Evolutionary conservation across 2,113 vertebrate species (phyloP).

Genomic region (Progne subis): DNA sequence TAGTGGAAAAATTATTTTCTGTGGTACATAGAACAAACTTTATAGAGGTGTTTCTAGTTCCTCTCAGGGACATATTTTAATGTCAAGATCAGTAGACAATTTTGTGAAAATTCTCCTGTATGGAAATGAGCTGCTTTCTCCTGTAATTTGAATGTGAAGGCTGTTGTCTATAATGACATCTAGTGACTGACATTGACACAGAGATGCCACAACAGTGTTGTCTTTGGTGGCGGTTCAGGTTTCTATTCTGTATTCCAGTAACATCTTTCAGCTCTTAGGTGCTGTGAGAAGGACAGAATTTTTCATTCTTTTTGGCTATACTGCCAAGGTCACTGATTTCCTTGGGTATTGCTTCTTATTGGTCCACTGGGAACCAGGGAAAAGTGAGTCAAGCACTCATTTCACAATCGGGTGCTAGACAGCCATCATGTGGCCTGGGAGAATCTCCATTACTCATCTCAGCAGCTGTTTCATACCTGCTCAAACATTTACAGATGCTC

Average conservation of each 20-base stretch:
- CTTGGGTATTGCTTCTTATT: neutral
- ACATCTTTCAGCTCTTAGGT: neutral
- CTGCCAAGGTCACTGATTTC: neutral
- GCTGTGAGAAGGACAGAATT: neutral
- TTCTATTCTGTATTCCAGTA: neutral
- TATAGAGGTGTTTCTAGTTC: neutral
- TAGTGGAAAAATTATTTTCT: neutral
- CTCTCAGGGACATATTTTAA: neutral
- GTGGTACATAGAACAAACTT: neutral
- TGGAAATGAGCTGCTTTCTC: neutral
- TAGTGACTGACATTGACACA: neutral
- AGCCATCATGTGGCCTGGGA: neutral
- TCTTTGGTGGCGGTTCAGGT: neutral
- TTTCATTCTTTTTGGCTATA: neutral
- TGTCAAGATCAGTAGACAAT: neutral
- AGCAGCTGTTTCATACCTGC: neutral
- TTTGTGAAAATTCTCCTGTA: neutral
- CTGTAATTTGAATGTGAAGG: neutral
- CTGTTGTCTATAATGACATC: neutral
- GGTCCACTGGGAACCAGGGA: neutral
- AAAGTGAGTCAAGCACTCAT: neutral
- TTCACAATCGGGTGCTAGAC: neutral
- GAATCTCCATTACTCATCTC: neutral
- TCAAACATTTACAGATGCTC: neutral
- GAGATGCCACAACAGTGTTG: neutral